Evolutionary conservation across 2,113 vertebrate species (phyloP).

Genomic region (Platysternon megacephalum): DNA sequence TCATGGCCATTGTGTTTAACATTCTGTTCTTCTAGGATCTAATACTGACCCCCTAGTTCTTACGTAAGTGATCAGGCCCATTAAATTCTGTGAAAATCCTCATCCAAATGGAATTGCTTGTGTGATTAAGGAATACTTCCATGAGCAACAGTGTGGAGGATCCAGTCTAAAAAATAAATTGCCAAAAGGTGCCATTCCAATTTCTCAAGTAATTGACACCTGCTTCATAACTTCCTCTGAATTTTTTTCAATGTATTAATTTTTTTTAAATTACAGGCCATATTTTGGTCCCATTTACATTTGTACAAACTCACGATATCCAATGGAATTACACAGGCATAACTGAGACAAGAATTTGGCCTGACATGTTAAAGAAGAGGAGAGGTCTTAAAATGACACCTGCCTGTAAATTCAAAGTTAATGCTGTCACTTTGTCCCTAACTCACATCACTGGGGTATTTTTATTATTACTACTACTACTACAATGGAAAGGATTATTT

Average conservation of each 20-base stretch:
- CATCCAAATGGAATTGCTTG: neutral
- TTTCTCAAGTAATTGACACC: neutral
- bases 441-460: neutral
- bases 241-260: neutral
- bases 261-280: neutral
- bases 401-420: neutral
- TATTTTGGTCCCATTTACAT: neutral
- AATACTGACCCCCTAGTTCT: neutral
- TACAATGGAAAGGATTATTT: neutral
- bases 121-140: neutral
- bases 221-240: neutral
- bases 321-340: neutral
- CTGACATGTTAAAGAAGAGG: neutral
- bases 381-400: neutral
- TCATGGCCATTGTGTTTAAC: neutral
- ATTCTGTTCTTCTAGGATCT: neutral
- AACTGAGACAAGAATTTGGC: neutral
- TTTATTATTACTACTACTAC: neutral
- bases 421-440: fast-evolving
- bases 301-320: neutral
- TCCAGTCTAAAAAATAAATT: neutral
- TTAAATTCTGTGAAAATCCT: neutral
- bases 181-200: neutral
- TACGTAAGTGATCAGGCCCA: neutral
- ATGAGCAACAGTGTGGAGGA: neutral